These are phyloP conservation scores for Aramus guarauna DNA, from an alignment of 2,113 vertebrate genomes.

Conservation along the genomic window DNA sequence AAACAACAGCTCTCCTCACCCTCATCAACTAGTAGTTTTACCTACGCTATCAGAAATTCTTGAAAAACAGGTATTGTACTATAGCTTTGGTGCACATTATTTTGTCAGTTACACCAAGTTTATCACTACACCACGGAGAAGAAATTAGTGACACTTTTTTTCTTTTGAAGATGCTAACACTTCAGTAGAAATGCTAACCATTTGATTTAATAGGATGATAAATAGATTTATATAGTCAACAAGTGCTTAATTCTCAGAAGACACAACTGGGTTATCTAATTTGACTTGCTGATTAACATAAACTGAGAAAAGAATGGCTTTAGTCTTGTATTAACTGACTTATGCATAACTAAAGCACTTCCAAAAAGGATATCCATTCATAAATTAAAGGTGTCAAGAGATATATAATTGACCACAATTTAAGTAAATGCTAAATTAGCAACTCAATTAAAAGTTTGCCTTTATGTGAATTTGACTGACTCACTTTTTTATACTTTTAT, in stretches of 20 bases:
- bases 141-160: not conserved
- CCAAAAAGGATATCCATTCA: not conserved
- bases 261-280: constrained; percentile 19
- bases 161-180: not conserved
- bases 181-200: not conserved
- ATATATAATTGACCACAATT: not conserved
- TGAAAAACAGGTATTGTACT: not conserved
- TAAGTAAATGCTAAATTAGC: not conserved
- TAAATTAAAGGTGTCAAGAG: not conserved
- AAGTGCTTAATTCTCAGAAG: not conserved
- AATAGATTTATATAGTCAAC: not conserved
- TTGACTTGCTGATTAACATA: constrained; percentile 2
- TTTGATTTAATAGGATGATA: not conserved
- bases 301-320: not conserved
- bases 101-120: not conserved
- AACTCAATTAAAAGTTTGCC: not conserved
- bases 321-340: not conserved
- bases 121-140: not conserved
- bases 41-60: not conserved
- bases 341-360: not conserved
- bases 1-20: not conserved
- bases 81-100: not conserved
- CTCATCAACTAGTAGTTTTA: not conserved
- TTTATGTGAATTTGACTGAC: not conserved
- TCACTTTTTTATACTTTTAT: not conserved